Base-by-base conservation (phyloP, 2,888 invertebrate species). In the Sepioteuthis lessoniana region DNA sequence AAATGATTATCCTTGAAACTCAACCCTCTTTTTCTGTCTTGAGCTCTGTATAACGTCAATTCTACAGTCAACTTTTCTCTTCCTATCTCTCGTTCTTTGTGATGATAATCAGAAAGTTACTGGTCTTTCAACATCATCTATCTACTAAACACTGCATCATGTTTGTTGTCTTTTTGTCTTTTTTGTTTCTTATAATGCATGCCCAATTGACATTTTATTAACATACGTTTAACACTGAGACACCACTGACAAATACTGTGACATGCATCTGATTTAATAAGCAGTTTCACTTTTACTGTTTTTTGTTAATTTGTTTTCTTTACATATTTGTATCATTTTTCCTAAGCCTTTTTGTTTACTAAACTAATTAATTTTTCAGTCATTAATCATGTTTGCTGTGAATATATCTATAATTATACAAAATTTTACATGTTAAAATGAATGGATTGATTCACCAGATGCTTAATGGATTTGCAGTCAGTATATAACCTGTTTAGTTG, bases 211-310 rank as follows among this genome's bases (percentile, higher is more conserved):
- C 76, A n/a, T n/a, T 76, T n/a, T 76, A 76, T n/a, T 76, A 35
- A 76, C 76, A 16, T 76, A 76, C 13, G n/a, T 76, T 16, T 76
- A 35, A n/a, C 76, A 76, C 76, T 76, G 76, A 76, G 76, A 76
- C 76, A 76, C n/a, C 76, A 76, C 76, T 76, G 76, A 76, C 76
- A 76, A 35, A n/a, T 76, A 76, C n/a, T 76, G 76, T 76, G n/a
- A 16, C 35, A 35, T 76, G 76, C n/a, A 76, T 76, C 4, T 60
- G 7, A 60, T 60, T 35, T 76, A 76, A 76, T 76, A 13, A 35
- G 76, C 76, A 76, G 76, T 35, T 76, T n/a, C 76, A 76, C 55
- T 55, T 4, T 25, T 55, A 25, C 1, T 55, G 21, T 55, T 25
- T 76, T 35, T n/a, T 76, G n/a, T 35, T 19, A 13, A n/a, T 76